A percentile compares a stretch with the other conserved stretches of the same genome.
phyloP scores from a whole-genome alignment of 2,113 vertebrate species.

The Muntiacus reevesi region DNA sequence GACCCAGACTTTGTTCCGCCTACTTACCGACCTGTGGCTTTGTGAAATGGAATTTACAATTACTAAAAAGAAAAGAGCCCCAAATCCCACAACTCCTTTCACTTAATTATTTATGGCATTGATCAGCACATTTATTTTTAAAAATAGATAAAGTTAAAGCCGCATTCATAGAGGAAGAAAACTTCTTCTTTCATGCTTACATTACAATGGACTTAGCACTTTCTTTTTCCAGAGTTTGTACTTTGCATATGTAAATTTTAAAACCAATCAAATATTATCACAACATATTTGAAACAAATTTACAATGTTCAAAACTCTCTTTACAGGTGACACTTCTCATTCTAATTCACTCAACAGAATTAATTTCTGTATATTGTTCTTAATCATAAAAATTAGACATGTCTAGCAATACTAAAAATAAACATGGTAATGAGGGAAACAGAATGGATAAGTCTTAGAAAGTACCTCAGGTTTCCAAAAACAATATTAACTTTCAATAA shows the following conservation, averaged over 20 bases:
- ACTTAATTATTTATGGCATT: slow-evolving; percentile 58
- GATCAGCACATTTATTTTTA: slow-evolving; percentile 55
- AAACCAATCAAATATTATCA: slow-evolving; percentile 2
- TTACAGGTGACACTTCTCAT: background rate
- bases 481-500: background rate
- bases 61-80: slow-evolving; percentile 47
- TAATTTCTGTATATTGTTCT: slow-evolving; percentile 27
- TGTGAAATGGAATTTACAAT: slow-evolving; percentile 51
- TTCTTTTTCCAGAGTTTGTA: background rate
- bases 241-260: background rate
- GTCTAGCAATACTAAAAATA: slow-evolving; percentile 16
- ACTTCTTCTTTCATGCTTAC: slow-evolving; percentile 11
- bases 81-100: slow-evolving; percentile 49
- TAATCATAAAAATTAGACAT: slow-evolving; percentile 24
- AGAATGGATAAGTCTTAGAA: background rate
- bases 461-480: background rate
- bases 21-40: slow-evolving; percentile 3
- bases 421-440: background rate
- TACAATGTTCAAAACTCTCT: background rate
- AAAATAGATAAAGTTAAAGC: slow-evolving; percentile 46
- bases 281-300: background rate
- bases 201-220: background rate
- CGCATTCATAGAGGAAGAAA: background rate
- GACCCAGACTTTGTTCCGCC: background rate
- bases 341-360: background rate